Conservation (phyloP, 2,888 invertebrate genomes). For the Eugnorisma glareosa region DNA sequence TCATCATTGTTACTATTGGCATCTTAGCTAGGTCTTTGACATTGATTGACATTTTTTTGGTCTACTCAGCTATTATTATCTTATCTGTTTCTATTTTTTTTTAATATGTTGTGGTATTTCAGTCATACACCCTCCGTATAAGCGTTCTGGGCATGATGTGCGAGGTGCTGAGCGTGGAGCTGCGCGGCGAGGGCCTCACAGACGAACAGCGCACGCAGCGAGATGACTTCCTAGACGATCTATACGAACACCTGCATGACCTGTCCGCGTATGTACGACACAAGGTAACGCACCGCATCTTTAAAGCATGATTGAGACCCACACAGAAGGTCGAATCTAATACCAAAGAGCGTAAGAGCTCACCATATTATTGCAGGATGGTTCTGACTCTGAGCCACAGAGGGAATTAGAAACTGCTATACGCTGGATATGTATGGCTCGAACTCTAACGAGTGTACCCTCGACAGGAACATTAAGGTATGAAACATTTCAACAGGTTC, state of each 20-base stretch:
- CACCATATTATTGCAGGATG: background rate
- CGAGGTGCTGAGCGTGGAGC: conserved; percentile 93
- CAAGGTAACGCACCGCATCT: conserved; percentile 89
- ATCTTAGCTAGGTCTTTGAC: background rate
- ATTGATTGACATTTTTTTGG: background rate
- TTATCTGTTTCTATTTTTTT: background rate
- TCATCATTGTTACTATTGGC: background rate
- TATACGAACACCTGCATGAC: conserved; percentile 96
- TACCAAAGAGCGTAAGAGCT: background rate
- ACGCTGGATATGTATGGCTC: background rate
- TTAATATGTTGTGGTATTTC: conserved; percentile 34
- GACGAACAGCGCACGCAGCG: conserved; percentile 92
- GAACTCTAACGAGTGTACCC: background rate
- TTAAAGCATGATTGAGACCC: background rate
- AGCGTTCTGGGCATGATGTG: conserved; percentile 96
- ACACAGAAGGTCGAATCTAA: background rate
- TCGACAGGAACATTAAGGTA: background rate
- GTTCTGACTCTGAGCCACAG: background rate
- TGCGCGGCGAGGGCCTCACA: conserved; percentile 93
- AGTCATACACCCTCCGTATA: conserved; percentile 94
- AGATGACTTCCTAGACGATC: conserved; percentile 94
- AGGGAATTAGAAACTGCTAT: background rate
- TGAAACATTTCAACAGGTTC: conserved; percentile 80
- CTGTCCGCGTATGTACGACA: conserved; percentile 96
- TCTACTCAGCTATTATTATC: background rate